These are phyloP conservation scores for Pseudomugil tenellus DNA, from an alignment of 2,797 vertebrate genomes.

Conservation along the genomic window DNA sequence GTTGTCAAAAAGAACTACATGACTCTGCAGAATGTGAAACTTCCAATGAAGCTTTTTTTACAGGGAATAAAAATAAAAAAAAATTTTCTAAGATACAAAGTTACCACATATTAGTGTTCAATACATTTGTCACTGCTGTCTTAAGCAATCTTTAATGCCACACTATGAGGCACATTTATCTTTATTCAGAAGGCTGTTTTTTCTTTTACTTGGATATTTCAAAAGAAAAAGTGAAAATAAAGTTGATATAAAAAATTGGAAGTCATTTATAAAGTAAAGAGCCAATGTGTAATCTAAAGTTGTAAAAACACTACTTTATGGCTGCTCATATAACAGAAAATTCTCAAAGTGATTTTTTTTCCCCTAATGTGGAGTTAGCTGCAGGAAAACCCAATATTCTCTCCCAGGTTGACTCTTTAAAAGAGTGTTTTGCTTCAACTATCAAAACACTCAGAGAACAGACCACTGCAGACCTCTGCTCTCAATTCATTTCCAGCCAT, in stretches of 20 bases:
- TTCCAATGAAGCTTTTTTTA: slow-evolving; percentile 35
- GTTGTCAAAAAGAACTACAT: slow-evolving; percentile 36
- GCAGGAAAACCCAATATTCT: too few species aligned
- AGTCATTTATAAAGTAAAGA: not conserved
- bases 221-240: too few species aligned
- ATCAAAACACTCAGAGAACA: too few species aligned
- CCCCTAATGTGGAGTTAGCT: too few species aligned
- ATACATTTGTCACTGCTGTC: slow-evolving; percentile 17
- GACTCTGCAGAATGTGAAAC: slow-evolving; percentile 23
- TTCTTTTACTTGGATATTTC: not conserved
- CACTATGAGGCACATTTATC: not conserved
- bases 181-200: not conserved
- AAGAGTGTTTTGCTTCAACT: too few species aligned
- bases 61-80: slow-evolving; percentile 27
- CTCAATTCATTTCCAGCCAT: too few species aligned
- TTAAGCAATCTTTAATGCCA: not conserved
- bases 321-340: not conserved
- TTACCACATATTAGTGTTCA: not conserved
- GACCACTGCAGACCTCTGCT: too few species aligned
- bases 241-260: not conserved
- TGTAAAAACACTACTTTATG: not conserved
- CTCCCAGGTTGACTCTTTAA: too few species aligned
- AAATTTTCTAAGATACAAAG: slow-evolving; percentile 1
- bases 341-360: too few species aligned
- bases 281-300: not conserved